These are phyloP conservation scores for Ophiodon elongatus DNA, from an alignment of 2,113 vertebrate genomes.

Conservation along the genomic window DNA sequence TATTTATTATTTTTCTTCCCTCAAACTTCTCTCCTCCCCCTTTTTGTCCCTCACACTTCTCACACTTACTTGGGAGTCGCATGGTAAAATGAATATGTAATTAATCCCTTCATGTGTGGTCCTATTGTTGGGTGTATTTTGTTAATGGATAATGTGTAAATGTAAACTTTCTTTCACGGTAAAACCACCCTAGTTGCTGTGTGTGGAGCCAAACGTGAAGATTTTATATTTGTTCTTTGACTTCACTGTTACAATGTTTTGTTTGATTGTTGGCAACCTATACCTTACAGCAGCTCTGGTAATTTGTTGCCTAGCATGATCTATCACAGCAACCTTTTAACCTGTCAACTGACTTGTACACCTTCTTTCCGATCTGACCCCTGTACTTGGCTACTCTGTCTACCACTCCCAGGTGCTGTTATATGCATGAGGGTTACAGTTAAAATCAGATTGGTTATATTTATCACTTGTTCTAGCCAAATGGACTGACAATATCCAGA, in stretches of 20 bases:
- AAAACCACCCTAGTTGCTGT: conserved; percentile 40
- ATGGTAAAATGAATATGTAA: conserved; percentile 32
- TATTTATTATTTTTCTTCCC: background rate
- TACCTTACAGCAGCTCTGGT: background rate
- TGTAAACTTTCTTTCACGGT: conserved; percentile 31
- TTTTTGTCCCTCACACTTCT: background rate
- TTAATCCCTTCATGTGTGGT: conserved; percentile 4
- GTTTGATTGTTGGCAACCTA: background rate
- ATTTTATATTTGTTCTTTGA: conserved; percentile 7
- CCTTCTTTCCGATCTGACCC: conserved; percentile 23
- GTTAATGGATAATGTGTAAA: conserved; percentile 30
- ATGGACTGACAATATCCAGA: conserved; percentile 3
- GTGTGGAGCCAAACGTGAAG: conserved; percentile 13
- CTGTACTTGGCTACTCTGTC: conserved; percentile 30
- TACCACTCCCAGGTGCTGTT: conserved; percentile 29
- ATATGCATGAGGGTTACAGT: conserved; percentile 53
- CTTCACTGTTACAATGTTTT: background rate
- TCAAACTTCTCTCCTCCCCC: background rate
- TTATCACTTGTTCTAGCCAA: background rate
- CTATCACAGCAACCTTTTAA: conserved; percentile 32
- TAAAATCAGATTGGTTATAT: conserved; percentile 1
- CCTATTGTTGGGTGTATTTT: conserved; percentile 19
- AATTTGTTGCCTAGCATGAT: conserved; percentile 38
- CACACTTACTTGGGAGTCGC: conserved; percentile 4
- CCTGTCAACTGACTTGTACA: conserved; percentile 17